These are phyloP conservation scores for Embiotoca jacksoni DNA, from an alignment of 2,113 vertebrate species.

Conservation along the genomic window DNA sequence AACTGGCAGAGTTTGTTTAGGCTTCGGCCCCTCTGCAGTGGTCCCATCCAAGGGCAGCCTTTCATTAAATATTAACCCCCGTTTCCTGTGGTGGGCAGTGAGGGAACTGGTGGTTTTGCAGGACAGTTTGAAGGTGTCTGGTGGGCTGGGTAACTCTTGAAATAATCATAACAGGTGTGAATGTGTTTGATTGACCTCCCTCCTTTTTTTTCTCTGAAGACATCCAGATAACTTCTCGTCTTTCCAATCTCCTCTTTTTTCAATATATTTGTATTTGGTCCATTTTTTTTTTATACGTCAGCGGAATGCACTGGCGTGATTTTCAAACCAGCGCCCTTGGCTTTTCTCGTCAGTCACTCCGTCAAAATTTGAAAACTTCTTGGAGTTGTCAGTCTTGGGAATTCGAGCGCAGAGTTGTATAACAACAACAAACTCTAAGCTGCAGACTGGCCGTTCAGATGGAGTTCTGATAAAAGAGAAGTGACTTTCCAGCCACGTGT, in stretches of 20 bases:
- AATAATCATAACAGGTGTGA: conserved; percentile 50
- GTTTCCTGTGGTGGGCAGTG: conserved; percentile 42
- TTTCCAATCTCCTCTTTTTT: conserved; percentile 18
- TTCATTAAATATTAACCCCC: conserved; percentile 70
- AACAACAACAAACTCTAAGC: conserved; percentile 43
- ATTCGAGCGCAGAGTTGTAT: conserved; percentile 27
- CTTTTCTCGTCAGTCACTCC: conserved; percentile 37
- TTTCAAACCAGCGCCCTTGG: conserved; percentile 52
- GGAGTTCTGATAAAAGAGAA: conserved; percentile 50
- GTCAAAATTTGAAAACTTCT: conserved; percentile 39
- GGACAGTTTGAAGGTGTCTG: conserved; percentile 30
- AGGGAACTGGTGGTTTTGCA: conserved; percentile 25
- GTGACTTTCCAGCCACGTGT: conserved; percentile 55
- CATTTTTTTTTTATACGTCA: conserved; percentile 37
- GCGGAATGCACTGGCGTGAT: conserved; percentile 63
- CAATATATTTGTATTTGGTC: conserved; percentile 31
- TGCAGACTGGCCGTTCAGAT: conserved; percentile 12
- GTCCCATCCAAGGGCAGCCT: conserved; percentile 67
- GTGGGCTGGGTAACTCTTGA: conserved; percentile 21
- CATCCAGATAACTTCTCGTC: conserved; percentile 23
- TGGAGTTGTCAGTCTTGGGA: conserved; percentile 47
- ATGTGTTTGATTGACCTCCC: conserved; percentile 31
- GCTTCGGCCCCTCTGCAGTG: conserved; percentile 59
- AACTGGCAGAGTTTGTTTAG: conserved; percentile 78
- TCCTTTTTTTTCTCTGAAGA: conserved; percentile 7